Conservation (phyloP, 2,113 vertebrate species). For the Anolis sagrei region DNA sequence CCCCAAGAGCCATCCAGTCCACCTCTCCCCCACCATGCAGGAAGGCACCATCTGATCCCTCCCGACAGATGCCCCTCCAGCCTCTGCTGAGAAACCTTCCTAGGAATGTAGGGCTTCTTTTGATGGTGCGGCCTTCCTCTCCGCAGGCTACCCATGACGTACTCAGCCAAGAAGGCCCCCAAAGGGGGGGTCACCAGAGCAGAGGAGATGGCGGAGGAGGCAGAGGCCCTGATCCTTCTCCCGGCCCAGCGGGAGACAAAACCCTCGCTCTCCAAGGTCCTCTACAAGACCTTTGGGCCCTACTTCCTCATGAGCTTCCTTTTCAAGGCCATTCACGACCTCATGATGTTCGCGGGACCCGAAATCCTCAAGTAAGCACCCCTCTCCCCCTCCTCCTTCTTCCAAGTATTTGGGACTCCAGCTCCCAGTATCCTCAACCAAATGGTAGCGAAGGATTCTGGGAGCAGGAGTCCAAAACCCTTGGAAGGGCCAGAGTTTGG, state of each 20-base stretch:
- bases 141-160: conserved; percentile 77
- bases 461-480: no score
- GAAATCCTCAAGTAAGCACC: conserved; percentile 81
- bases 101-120: background rate
- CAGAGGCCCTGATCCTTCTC: conserved; percentile 86
- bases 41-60: no score
- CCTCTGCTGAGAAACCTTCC: no score
- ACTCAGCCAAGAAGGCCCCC: conserved; percentile 72
- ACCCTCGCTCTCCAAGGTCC: conserved; percentile 88
- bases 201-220: conserved; percentile 80
- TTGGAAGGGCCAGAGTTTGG: no score
- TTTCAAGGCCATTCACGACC: conserved; percentile 91
- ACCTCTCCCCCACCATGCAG: no score
- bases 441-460: no score
- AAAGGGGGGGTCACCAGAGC: conserved; percentile 62
- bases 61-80: no score
- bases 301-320: conserved; percentile 94
- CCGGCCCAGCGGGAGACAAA: conserved; percentile 72
- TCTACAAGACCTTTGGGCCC: conserved; percentile 92
- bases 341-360: conserved; percentile 94
- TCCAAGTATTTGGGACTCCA: no score
- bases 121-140: background rate
- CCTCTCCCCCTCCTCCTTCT: background rate
- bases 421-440: no score
- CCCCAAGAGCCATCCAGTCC: no score